phyloP scores from a whole-genome alignment of 2,888 invertebrate species.

The Pristionchus entomophagus region DNA sequence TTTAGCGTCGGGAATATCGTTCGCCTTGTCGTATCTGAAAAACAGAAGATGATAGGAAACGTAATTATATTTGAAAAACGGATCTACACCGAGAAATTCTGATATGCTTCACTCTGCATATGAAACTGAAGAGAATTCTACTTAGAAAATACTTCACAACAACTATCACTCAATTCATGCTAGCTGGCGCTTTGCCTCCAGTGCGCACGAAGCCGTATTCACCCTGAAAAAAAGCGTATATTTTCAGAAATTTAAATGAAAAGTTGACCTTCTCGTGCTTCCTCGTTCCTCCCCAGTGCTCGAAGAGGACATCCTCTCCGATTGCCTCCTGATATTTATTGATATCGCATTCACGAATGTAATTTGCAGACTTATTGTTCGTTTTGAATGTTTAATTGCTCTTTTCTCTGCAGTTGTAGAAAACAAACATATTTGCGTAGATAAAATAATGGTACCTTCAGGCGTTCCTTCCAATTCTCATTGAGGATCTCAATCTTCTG shows the following conservation, averaged over 20 bases:
- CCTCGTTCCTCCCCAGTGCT: constrained; percentile 70
- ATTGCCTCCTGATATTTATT: constrained; percentile 60
- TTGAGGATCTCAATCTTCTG: constrained; percentile 71
- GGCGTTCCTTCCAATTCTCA: constrained; percentile 68
- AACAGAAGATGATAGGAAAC: no score
- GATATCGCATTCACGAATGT: no score
- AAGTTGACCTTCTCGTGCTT: constrained; percentile 52
- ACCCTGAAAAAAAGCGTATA: not conserved
- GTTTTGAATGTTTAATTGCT: no score
- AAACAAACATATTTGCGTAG: no score
- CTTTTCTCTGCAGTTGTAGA: no score
- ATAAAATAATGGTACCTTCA: no score
- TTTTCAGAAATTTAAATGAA: not conserved
- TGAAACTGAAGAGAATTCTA: not conserved
- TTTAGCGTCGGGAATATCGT: constrained; percentile 60
- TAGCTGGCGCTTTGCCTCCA: constrained; percentile 67
- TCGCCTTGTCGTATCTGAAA: constrained; percentile 64
- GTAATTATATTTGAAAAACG: not conserved
- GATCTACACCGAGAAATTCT: not conserved
- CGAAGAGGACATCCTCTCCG: constrained; percentile 68
- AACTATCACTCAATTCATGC: constrained; percentile 11
- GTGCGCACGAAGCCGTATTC: constrained; percentile 68
- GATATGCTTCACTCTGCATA: not conserved
- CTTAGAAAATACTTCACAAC: not conserved
- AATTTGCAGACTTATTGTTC: no score